Evolutionary conservation across 2,888 invertebrate species (phyloP).

Genomic region (Drosophila fungiperda): DNA sequence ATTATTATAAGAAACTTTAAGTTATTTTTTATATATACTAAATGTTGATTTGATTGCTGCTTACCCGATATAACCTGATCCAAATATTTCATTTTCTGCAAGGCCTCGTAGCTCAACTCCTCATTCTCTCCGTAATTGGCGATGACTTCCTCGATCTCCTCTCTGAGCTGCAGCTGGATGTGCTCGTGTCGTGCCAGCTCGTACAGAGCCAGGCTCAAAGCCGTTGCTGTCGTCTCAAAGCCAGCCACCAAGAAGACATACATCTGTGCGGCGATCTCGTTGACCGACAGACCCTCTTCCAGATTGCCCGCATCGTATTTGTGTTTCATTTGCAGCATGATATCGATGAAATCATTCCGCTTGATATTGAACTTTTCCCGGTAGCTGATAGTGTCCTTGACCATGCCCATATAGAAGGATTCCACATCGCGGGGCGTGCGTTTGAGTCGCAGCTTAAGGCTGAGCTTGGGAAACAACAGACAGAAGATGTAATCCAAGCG

Average conservation of each 20-base stretch:
- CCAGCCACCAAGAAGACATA: conserved; percentile 85
- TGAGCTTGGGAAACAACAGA: conserved; percentile 65
- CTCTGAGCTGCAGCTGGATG: conserved; percentile 79
- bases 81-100: conserved; percentile 85
- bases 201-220: conserved; percentile 86
- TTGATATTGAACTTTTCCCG: conserved; percentile 81
- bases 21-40: too few species aligned
- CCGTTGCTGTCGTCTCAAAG: conserved; percentile 88
- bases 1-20: too few species aligned
- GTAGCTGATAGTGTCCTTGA: conserved; percentile 65
- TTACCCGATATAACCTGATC: conserved; percentile 85
- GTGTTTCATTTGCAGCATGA: conserved; percentile 71
- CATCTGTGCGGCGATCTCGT: conserved; percentile 82
- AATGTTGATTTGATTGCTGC: not conserved
- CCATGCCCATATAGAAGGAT: conserved; percentile 85
- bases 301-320: conserved; percentile 66
- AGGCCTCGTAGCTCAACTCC: conserved; percentile 81
- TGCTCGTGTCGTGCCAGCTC: conserved; percentile 74
- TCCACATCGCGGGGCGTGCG: conserved; percentile 63
- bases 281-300: conserved; percentile 73
- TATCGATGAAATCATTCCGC: conserved; percentile 87
- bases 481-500: conserved; percentile 51
- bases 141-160: conserved; percentile 83
- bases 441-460: conserved; percentile 63
- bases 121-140: conserved; percentile 67